Base-by-base conservation (phyloP, 2,113 vertebrate genomes). In the Vidua macroura region DNA sequence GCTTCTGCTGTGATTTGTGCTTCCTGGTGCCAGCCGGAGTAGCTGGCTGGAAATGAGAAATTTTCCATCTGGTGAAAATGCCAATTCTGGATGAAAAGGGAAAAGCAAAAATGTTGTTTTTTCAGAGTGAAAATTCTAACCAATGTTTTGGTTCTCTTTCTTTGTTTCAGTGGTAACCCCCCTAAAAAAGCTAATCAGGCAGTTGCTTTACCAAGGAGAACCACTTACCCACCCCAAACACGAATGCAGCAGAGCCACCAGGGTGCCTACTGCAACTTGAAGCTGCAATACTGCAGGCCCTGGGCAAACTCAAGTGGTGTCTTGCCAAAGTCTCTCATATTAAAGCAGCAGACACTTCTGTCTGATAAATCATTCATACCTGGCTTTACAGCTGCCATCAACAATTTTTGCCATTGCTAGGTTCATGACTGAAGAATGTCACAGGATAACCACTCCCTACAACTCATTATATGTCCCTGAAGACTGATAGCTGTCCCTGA, bases 401-500 rank as follows among this genome's bases (percentile, higher is more conserved):
- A 20, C 21, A 31, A 1, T 33, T 73, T 64, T 48, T 87, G 64
- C 49, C 23, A 39, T 33, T 43, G 25, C 33, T 73, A n/a, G 10
- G 5, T 35, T 84, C 23, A 23, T 24, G 33, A 41, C 21, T 0
- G 52, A 28, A 59, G 76, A 51, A 63, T 25, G 15, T 33, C 21
- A 25, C 2, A 4, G 31, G 30, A 30, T 49, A 27, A 41, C 80
- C 5, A 4, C 17, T 78, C 64, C 64, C 30, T 41, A 7, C 43
- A 25, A 37, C 7, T 19, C 4, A 0, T 30, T 22, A 1, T 7
- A 3, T 11, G 14, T 49, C 49, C n/a, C n/a, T 81, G 44, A 20
- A 27, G 55, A 6, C 35, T 48, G 63, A 5, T 5, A 21, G 49
- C 53, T 55, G 1, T 37, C 49, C 16, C 44, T n/a, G 59, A 41